Conservation (phyloP, 1,140 invertebrate genomes). For the Hestina assimilis region DNA sequence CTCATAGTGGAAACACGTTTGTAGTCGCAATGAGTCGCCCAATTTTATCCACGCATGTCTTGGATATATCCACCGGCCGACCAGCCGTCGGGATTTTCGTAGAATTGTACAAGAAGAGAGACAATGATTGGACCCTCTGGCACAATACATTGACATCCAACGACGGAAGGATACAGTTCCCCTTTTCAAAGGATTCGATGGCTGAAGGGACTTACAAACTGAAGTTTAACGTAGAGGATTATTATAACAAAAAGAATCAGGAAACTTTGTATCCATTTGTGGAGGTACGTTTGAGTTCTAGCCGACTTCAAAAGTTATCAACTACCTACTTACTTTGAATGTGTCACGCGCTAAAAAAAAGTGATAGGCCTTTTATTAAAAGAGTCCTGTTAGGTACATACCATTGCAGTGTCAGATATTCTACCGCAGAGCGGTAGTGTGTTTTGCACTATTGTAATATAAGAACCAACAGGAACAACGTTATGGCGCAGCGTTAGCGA, state of each 20-base stretch:
- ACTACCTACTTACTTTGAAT: too few relatives aligned
- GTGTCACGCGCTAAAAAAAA: too few relatives aligned
- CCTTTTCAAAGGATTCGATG: slow-evolving; percentile 81
- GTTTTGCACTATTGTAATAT: too few relatives aligned
- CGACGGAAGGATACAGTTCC: slow-evolving; percentile 83
- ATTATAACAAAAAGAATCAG: slow-evolving; percentile 81
- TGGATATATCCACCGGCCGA: slow-evolving; percentile 83
- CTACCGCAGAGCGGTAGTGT: too few relatives aligned
- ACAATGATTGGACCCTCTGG: slow-evolving; percentile 81
- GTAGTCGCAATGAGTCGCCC: slow-evolving; percentile 51
- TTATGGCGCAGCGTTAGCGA: too few relatives aligned
- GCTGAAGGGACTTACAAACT: slow-evolving; percentile 85
- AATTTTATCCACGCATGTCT: slow-evolving; percentile 81
- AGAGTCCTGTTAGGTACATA: too few relatives aligned
- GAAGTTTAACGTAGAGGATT: slow-evolving; percentile 85
- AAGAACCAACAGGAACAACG: too few relatives aligned
- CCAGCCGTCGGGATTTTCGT: slow-evolving; percentile 81
- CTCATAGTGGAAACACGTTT: neutral
- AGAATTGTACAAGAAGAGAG: slow-evolving; percentile 82
- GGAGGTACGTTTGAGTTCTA: slow-evolving; percentile 80
- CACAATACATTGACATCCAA: slow-evolving; percentile 82
- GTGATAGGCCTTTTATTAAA: too few relatives aligned
- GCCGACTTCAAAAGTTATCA: too few relatives aligned
- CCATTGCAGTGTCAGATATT: too few relatives aligned
- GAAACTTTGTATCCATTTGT: slow-evolving; percentile 87